phyloP scores from a whole-genome alignment of 64 coral and sea anemone genomes.

The Montipora efflorescens region DNA sequence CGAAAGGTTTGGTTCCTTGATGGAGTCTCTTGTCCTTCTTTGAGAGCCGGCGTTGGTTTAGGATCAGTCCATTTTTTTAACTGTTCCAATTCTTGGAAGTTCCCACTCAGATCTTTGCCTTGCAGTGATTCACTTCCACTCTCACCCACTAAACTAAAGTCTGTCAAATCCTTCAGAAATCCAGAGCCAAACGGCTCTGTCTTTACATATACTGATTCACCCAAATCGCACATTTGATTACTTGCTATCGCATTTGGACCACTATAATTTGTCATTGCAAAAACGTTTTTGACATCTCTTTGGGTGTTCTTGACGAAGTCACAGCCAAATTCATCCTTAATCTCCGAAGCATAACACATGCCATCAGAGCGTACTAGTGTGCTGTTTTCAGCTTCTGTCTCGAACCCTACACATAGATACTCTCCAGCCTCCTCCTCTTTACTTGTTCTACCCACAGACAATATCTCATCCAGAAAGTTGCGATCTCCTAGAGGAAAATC shows the following conservation, averaged over 20 bases:
- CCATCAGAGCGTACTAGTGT: background rate
- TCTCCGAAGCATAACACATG: background rate
- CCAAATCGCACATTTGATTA: background rate
- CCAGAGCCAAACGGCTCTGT: background rate
- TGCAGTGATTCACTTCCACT: constrained; percentile 1
- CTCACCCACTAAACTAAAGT: background rate
- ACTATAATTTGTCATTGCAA: background rate
- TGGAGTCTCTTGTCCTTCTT: background rate
- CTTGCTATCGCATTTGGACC: background rate
- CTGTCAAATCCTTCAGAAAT: background rate
- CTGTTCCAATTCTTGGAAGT: background rate
- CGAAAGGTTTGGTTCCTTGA: background rate
- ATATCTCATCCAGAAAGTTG: background rate
- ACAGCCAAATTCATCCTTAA: background rate
- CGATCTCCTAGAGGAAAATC: background rate
- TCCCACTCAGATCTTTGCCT: background rate
- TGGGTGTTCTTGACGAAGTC: background rate
- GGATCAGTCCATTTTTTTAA: background rate
- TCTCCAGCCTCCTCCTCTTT: background rate
- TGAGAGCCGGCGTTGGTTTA: background rate
- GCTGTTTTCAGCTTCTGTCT: background rate
- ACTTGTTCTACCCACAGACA: background rate
- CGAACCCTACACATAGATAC: background rate
- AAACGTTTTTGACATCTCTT: background rate
- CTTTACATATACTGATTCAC: background rate